A percentile compares a stretch with the other conserved stretches of the same genome.
phyloP scores from a whole-genome alignment of 2,888 invertebrate genomes.

The Marronus borbonicus region DNA sequence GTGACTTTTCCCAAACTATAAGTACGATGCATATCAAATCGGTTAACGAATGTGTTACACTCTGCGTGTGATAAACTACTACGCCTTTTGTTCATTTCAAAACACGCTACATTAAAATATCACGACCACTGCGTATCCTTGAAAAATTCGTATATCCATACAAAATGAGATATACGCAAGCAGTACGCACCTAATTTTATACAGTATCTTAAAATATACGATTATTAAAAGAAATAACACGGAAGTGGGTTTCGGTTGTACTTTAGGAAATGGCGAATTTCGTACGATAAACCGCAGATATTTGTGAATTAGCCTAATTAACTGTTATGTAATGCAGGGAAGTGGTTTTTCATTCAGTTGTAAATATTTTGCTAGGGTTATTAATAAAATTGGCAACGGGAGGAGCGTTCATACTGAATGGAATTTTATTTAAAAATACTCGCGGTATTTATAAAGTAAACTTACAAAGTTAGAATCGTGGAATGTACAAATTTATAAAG shows the following conservation, averaged over 20 bases:
- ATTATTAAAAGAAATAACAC: background rate
- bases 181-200: background rate
- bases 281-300: slow-evolving; percentile 26
- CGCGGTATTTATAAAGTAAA: too few relatives aligned
- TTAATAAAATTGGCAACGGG: background rate
- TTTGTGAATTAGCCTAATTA: slow-evolving; percentile 34
- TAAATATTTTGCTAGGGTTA: slow-evolving; percentile 23
- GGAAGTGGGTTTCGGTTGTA: slow-evolving; percentile 36
- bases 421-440: slow-evolving; percentile 16
- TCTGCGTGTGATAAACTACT: background rate
- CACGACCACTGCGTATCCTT: background rate
- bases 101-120: background rate
- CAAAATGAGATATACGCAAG: too few relatives aligned
- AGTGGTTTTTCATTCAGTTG: slow-evolving; percentile 39
- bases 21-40: slow-evolving; percentile 1
- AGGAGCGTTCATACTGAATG: background rate
- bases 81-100: background rate
- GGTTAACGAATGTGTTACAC: background rate
- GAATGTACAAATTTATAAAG: too few relatives aligned
- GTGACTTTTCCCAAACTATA: background rate
- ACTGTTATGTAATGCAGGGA: slow-evolving; percentile 22
- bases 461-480: too few relatives aligned
- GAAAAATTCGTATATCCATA: too few relatives aligned
- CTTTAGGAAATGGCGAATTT: slow-evolving; percentile 36
- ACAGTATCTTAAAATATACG: background rate